Evolutionary conservation across 2,797 vertebrate species (phyloP).

Genomic region (Etheostoma nigrum): DNA sequence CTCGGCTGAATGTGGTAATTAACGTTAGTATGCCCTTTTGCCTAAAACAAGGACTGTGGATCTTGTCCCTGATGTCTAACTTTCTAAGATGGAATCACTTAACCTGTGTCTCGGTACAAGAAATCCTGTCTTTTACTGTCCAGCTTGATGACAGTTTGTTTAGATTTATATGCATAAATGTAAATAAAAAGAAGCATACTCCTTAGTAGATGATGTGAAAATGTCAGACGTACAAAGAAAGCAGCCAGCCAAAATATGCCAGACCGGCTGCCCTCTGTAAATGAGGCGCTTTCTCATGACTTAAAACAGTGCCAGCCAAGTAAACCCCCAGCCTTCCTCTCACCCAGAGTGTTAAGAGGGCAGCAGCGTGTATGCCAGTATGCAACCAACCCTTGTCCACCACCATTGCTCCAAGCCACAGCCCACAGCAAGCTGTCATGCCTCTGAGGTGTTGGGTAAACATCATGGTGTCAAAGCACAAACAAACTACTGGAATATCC

Average conservation of each 20-base stretch:
- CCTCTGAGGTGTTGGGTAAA: constrained; percentile 76
- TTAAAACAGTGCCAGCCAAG: constrained; percentile 50
- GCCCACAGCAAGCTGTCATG: constrained; percentile 64
- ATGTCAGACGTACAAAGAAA: constrained; percentile 30
- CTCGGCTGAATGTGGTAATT: neutral
- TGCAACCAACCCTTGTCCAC: constrained; percentile 63
- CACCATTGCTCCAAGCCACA: constrained; percentile 67
- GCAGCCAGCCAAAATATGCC: constrained; percentile 24
- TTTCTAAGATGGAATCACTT: neutral
- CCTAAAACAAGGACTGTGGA: neutral
- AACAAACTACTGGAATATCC: constrained; percentile 71
- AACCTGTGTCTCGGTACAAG: neutral
- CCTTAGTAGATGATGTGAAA: constrained; percentile 6
- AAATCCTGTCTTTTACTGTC: neutral
- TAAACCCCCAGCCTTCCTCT: constrained; percentile 60
- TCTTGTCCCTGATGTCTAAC: neutral
- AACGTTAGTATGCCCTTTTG: neutral
- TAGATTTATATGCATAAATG: neutral
- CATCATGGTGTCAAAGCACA: constrained; percentile 73
- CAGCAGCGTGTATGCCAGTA: constrained; percentile 66
- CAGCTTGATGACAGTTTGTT: constrained; percentile 11
- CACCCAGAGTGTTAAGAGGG: constrained; percentile 65
- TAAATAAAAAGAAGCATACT: constrained; percentile 14
- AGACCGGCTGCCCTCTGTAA: constrained; percentile 10
- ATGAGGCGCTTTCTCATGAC: constrained; percentile 34